Evolutionary conservation across 2,797 vertebrate species (phyloP).

Genomic region (Lagorchestes hirsutus): DNA sequence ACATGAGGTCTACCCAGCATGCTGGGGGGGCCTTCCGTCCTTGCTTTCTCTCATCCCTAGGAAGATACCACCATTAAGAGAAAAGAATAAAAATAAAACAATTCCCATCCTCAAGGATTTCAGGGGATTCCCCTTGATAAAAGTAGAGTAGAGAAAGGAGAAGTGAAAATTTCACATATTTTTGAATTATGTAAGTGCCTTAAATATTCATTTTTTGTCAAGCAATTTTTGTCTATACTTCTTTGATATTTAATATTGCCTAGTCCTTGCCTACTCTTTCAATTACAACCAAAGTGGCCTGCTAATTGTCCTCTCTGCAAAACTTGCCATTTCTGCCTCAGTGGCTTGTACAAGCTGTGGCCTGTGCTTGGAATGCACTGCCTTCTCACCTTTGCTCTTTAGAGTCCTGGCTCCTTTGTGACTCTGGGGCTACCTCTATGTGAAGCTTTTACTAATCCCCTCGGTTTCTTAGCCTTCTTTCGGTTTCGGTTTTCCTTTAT

Average conservation of each 20-base stretch:
- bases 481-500: too few relatives aligned
- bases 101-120: neutral
- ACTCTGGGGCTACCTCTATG: neutral
- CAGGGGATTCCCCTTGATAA: neutral
- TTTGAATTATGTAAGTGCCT: neutral
- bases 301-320: neutral
- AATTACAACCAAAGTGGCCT: neutral
- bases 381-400: neutral
- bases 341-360: neutral
- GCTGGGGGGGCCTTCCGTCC: neutral
- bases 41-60: neutral
- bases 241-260: neutral
- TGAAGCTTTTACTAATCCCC: neutral
- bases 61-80: neutral
- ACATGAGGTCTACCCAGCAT: neutral
- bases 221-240: neutral
- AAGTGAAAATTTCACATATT: neutral
- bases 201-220: neutral
- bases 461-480: neutral
- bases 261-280: neutral
- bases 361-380: neutral
- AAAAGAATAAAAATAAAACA: neutral
- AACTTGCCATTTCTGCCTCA: neutral
- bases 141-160: neutral
- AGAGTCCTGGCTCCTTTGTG: neutral